These are phyloP conservation scores for Laticauda laticaudata DNA, from an alignment of 2,113 vertebrate species.

Conservation along the genomic window DNA sequence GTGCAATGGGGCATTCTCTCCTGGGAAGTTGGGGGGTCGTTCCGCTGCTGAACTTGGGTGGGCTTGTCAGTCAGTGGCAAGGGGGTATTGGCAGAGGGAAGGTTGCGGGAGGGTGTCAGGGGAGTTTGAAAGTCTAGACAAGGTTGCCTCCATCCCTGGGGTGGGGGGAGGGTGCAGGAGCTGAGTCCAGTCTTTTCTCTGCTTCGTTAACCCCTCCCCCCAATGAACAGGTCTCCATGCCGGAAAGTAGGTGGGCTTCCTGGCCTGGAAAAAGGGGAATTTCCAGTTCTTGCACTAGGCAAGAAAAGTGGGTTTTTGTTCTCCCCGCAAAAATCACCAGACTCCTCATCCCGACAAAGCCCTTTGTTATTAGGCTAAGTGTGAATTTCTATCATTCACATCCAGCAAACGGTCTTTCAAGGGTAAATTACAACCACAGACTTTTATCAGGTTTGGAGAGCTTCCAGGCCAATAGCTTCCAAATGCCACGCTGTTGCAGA, in stretches of 20 bases:
- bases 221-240: not conserved
- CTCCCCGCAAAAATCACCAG: too few species aligned
- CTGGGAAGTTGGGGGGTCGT: not conserved
- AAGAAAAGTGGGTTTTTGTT: not conserved
- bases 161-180: not conserved
- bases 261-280: not conserved
- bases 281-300: not conserved
- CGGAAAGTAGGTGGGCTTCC: not conserved
- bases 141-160: not conserved
- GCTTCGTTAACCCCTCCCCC: not conserved
- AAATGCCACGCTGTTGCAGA: too few species aligned
- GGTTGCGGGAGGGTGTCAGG: not conserved
- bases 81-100: not conserved
- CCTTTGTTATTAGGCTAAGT: too few species aligned
- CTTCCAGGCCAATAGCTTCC: too few species aligned
- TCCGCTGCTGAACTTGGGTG: slow-evolving; percentile 8
- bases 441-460: too few species aligned
- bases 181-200: not conserved
- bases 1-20: not conserved
- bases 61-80: not conserved
- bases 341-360: too few species aligned
- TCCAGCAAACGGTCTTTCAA: too few species aligned
- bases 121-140: not conserved
- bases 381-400: too few species aligned
- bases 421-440: too few species aligned